These are phyloP conservation scores for Nixonia krombeini DNA, from an alignment of 1,140 invertebrate species.

Conservation along the genomic window DNA sequence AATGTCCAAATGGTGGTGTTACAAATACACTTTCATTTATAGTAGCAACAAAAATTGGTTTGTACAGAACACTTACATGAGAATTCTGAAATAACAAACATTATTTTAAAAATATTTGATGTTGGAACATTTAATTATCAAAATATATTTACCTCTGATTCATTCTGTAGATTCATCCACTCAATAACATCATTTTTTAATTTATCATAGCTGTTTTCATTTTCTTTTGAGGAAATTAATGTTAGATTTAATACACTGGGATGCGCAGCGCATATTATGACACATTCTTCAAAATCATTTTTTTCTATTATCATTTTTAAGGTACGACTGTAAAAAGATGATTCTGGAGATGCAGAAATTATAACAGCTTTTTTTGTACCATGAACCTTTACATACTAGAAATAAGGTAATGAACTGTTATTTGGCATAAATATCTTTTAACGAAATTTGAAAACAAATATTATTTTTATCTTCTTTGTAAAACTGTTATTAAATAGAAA, in stretches of 20 bases:
- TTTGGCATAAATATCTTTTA: too few species aligned
- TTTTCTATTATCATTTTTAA: constrained; percentile 71
- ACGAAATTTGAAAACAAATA: too few species aligned
- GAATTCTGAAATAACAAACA: constrained; percentile 67
- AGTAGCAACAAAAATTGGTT: constrained; percentile 76
- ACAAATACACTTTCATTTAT: constrained; percentile 76
- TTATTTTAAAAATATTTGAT: constrained; percentile 10
- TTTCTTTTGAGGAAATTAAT: constrained; percentile 21
- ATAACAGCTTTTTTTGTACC: constrained; percentile 72
- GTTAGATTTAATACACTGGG: constrained; percentile 64
- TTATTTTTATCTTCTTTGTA: too few species aligned
- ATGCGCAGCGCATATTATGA: constrained; percentile 70
- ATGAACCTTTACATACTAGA: constrained; percentile 60
- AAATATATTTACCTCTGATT: constrained; percentile 45
- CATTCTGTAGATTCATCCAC: constrained; percentile 73
- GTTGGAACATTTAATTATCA: neutral
- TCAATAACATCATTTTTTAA: constrained; percentile 69
- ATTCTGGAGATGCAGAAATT: constrained; percentile 69
- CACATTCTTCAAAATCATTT: constrained; percentile 72
- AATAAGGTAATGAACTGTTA: too few species aligned
- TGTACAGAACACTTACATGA: constrained; percentile 75
- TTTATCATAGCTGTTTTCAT: constrained; percentile 61
- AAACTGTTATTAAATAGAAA: too few species aligned
- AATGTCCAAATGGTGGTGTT: constrained; percentile 74
- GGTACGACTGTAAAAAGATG: constrained; percentile 67